Base-by-base conservation (phyloP, 2,888 invertebrate genomes). In the Amiota mariae region DNA sequence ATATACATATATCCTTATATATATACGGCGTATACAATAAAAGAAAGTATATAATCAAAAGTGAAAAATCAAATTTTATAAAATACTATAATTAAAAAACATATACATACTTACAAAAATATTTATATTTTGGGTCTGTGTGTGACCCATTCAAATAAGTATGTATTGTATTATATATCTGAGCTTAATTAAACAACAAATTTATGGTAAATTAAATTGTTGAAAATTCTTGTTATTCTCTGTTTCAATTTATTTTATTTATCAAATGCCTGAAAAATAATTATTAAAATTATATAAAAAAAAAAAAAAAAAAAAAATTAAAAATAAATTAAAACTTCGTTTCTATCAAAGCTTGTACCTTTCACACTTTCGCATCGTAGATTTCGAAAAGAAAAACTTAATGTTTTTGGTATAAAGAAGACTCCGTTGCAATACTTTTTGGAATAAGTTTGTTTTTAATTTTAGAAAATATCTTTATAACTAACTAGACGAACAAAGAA, bases 181-280 rank as follows among this genome's bases (percentile, higher is more conserved):
- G 79, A 80, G 81, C 80, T 79, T 79, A 77, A 71, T 74, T 70
- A 70, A 79, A 76, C 71, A 77, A 72, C 57, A 71, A 76, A 72
- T 36, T 56, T 72, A 64, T 56, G 47, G 48, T 66, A 66, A 72
- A 54, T 72, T 36, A 36, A 72, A 72, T 72, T 64, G 66, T 66
- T 72, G 24, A 51, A 71, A 72, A 36, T 36, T 36, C 36, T 36
- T 36, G 36, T 36, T 36, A 6, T 36, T 36, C 6, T 36, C 8
- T 36, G 36, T 36, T 36, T 36, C 36, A 36, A 6, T 36, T 54
- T 47, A 66, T 18, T 18, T 59, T 59, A 59, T 59, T 18, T 18
- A 20, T 20, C 63, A 59, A 61, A 63, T 68, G 54, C 67, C 54
- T 10, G n/a, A 68, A 68, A 51, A n/a, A 68, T 36, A 6, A 36